Evolutionary conservation across 2,888 invertebrate genomes (phyloP).

Genomic region (Halictus ligatus): DNA sequence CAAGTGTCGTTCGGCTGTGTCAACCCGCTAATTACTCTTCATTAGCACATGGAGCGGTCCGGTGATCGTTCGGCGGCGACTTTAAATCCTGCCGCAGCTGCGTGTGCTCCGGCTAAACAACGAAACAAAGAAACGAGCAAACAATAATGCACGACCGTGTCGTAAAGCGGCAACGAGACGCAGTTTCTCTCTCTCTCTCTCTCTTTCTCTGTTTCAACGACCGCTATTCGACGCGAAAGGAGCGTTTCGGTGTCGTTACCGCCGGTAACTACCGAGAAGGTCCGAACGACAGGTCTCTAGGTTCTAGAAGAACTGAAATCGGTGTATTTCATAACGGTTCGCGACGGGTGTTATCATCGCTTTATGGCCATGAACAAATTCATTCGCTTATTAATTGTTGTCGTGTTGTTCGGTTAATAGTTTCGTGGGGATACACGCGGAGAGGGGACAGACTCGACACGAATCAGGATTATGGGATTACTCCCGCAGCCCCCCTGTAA

Average conservation of each 20-base stretch:
- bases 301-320: neutral
- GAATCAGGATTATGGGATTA: neutral
- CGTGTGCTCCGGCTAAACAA: neutral
- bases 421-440: neutral
- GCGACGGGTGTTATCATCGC: neutral
- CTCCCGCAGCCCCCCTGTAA: neutral
- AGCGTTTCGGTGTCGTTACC: neutral
- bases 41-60: conserved; percentile 9
- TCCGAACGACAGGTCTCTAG: neutral
- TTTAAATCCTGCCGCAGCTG: conserved; percentile 3
- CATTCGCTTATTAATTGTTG: conserved; percentile 15
- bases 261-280: neutral
- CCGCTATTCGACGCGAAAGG: neutral
- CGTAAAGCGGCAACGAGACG: neutral
- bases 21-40: neutral
- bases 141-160: neutral
- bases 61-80: conserved; percentile 9
- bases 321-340: neutral
- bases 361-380: neutral
- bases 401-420: neutral
- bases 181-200: neutral
- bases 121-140: conserved; percentile 10
- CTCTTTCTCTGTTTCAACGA: neutral
- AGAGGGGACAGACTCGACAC: neutral
- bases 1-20: neutral